These are phyloP conservation scores for Acleris emargana DNA, from an alignment of 2,888 invertebrate genomes.

Conservation along the genomic window DNA sequence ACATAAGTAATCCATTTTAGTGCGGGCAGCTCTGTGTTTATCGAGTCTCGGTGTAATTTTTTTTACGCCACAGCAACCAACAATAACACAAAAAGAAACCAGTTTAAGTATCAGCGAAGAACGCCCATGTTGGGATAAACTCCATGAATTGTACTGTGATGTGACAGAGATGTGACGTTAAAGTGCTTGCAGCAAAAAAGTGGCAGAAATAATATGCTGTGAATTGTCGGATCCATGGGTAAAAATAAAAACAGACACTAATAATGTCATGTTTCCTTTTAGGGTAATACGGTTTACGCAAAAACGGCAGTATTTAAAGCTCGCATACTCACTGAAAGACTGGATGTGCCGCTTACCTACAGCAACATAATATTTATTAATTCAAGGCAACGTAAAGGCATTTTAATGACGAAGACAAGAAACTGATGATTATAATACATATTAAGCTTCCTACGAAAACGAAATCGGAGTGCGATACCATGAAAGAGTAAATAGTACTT, in stretches of 20 bases:
- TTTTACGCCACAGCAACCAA: constrained; percentile 17
- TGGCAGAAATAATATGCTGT: constrained; percentile 31
- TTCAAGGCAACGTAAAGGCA: constrained; percentile 1
- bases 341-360: constrained; percentile 51
- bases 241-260: constrained; percentile 36
- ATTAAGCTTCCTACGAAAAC: not conserved
- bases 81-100: constrained; percentile 29
- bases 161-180: constrained; percentile 36
- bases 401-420: constrained; percentile 6
- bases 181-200: constrained; percentile 24
- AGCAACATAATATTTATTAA: constrained; percentile 46
- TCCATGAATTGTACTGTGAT: constrained; percentile 31
- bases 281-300: constrained; percentile 21
- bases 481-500: constrained; percentile 1
- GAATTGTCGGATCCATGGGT: constrained; percentile 18
- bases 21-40: constrained; percentile 36
- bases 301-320: constrained; percentile 24
- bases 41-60: constrained; percentile 37
- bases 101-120: constrained; percentile 28
- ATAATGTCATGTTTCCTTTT: constrained; percentile 31
- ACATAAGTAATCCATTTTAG: constrained; percentile 31
- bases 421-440: not conserved
- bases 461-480: not conserved
- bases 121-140: constrained; percentile 24
- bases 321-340: constrained; percentile 43